Conservation (phyloP, 2,113 vertebrate species). For the Cyanoramphus novaezelandiae region DNA sequence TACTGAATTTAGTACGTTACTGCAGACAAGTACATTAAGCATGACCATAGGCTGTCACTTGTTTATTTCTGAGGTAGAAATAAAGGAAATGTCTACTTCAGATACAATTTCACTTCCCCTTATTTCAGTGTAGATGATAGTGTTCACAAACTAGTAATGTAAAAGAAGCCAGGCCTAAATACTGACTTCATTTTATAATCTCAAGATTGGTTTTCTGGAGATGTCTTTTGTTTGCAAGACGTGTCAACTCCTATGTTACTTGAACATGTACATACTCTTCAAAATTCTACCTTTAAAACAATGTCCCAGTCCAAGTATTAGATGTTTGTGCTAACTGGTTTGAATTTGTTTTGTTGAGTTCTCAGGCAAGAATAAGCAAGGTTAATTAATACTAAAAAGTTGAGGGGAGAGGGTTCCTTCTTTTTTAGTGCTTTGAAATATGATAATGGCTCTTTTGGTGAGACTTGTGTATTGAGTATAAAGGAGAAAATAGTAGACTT, state of each 20-base stretch:
- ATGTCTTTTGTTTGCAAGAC: not conserved
- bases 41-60: not conserved
- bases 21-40: not conserved
- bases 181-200: not conserved
- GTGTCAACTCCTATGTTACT: not conserved
- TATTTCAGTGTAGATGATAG: not conserved
- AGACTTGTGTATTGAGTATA: not conserved
- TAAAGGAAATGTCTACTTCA: not conserved
- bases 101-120: not conserved
- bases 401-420: not conserved
- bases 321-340: not conserved
- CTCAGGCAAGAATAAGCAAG: not conserved
- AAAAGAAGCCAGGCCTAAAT: not conserved
- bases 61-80: not conserved
- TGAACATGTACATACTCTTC: not conserved
- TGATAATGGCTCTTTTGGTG: not conserved
- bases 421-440: not conserved
- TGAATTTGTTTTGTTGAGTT: not conserved
- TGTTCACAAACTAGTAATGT: not conserved
- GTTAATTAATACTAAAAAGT: not conserved
- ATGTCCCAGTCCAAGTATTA: not conserved
- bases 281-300: not conserved
- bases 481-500: not conserved
- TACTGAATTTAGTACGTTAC: not conserved
- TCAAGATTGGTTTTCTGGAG: not conserved